Conservation (phyloP, 2,888 invertebrate species). For the Sclerodermus sp. region DNA sequence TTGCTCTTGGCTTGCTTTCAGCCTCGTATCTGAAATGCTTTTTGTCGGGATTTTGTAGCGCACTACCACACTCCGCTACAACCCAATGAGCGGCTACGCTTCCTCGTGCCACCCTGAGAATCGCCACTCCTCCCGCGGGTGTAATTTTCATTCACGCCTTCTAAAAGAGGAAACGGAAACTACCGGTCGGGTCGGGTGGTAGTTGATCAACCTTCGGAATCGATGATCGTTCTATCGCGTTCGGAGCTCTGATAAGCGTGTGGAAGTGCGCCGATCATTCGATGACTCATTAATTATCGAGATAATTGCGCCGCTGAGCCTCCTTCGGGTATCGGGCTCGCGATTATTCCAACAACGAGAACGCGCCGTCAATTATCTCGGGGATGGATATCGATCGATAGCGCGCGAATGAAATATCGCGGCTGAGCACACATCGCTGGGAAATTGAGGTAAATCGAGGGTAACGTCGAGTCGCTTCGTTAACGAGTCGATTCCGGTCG, state of each 20-base stretch:
- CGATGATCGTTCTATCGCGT: background rate
- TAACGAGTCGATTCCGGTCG: slow-evolving; percentile 26
- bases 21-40: too few species aligned
- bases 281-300: slow-evolving; percentile 33
- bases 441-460: slow-evolving; percentile 35
- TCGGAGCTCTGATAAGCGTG: slow-evolving; percentile 25
- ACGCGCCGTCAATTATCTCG: slow-evolving; percentile 28
- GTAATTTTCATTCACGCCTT: too few species aligned
- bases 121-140: too few species aligned
- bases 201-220: too few species aligned
- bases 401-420: background rate
- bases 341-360: slow-evolving; percentile 16
- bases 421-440: slow-evolving; percentile 2
- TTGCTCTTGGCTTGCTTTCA: too few species aligned
- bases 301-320: slow-evolving; percentile 31
- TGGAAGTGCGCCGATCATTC: slow-evolving; percentile 22
- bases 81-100: too few species aligned
- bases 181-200: too few species aligned
- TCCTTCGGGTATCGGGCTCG: slow-evolving; percentile 26
- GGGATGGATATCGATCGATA: too few species aligned
- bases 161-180: too few species aligned
- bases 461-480: slow-evolving; percentile 24
- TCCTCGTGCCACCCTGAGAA: too few species aligned
- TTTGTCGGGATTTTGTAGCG: too few species aligned
- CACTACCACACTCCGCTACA: too few species aligned